Percentiles rank a stretch among this genome's conserved stretches.
Conservation (phyloP, 2,797 vertebrate species). For the Liparis tanakae region DNA sequence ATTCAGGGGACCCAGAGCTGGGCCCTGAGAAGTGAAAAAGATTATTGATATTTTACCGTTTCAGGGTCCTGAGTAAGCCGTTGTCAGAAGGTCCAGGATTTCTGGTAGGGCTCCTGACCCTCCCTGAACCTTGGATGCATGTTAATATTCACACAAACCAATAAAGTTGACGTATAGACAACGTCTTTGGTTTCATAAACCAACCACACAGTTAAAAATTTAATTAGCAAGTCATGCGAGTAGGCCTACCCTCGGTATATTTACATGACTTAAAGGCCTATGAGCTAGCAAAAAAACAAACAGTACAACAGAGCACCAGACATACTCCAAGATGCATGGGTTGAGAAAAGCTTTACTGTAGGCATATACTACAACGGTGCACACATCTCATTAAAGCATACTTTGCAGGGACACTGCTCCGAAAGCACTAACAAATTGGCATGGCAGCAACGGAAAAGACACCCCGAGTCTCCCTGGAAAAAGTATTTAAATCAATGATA, state of each 20-base stretch:
- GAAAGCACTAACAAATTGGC: background rate
- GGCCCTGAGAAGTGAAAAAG: constrained; percentile 16
- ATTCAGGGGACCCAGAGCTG: constrained; percentile 29
- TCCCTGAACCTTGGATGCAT: background rate
- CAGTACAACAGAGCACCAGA: background rate
- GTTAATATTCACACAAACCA: background rate
- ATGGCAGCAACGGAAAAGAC: background rate
- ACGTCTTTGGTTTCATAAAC: constrained; percentile 1
- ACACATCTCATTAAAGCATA: constrained; percentile 7
- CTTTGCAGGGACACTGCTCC: background rate
- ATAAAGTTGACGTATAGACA: background rate
- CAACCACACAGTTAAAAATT: constrained; percentile 15
- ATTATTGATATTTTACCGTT: constrained; percentile 40
- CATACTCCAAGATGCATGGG: background rate
- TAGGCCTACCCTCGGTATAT: background rate
- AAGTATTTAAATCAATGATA: background rate
- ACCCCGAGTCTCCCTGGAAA: background rate
- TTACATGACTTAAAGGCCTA: background rate
- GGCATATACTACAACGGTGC: background rate
- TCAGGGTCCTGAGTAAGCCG: constrained; percentile 10
- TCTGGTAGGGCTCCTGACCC: constrained; percentile 18
- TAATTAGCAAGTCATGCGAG: constrained; percentile 9
- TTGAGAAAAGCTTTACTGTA: background rate
- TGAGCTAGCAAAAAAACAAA: background rate
- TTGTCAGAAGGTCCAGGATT: constrained; percentile 24